These are phyloP conservation scores for Colaptes auratus DNA, from an alignment of 2,113 vertebrate genomes.

Conservation along the genomic window DNA sequence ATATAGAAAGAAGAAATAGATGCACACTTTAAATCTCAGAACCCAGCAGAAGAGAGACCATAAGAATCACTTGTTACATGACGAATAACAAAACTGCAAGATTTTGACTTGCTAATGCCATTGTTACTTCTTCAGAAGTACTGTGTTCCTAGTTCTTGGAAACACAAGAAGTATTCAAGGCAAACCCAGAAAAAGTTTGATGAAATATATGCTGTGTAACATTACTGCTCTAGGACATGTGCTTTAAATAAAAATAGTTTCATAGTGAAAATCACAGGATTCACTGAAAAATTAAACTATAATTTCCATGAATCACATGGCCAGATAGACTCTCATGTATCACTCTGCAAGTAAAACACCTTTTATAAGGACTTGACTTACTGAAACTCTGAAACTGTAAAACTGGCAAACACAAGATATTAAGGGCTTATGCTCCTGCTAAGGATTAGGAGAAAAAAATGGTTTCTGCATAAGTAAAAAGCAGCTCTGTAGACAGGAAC, in stretches of 20 bases:
- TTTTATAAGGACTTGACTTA: constrained; percentile 19
- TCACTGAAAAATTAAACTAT: constrained; percentile 16
- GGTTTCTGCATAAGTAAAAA: not conserved
- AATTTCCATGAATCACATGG: not conserved
- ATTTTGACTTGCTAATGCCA: not conserved
- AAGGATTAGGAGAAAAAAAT: not conserved
- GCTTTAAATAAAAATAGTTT: not conserved
- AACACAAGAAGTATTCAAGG: not conserved
- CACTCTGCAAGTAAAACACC: not conserved
- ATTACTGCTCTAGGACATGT: not conserved
- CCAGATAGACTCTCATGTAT: not conserved
- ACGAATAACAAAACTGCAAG: not conserved
- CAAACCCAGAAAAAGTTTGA: not conserved
- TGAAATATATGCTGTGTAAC: not conserved
- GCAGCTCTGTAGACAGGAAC: not conserved
- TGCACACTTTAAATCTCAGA: not conserved
- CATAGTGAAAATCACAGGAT: not conserved
- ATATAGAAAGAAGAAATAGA: not conserved
- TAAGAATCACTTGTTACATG: not conserved
- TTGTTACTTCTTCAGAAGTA: not conserved
- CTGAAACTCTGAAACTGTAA: not conserved
- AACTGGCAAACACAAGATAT: not conserved
- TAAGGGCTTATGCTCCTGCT: not conserved
- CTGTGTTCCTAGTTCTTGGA: not conserved
- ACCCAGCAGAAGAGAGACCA: not conserved